Conservation (phyloP, 2,797 vertebrate species). For the Menidia menidia region DNA sequence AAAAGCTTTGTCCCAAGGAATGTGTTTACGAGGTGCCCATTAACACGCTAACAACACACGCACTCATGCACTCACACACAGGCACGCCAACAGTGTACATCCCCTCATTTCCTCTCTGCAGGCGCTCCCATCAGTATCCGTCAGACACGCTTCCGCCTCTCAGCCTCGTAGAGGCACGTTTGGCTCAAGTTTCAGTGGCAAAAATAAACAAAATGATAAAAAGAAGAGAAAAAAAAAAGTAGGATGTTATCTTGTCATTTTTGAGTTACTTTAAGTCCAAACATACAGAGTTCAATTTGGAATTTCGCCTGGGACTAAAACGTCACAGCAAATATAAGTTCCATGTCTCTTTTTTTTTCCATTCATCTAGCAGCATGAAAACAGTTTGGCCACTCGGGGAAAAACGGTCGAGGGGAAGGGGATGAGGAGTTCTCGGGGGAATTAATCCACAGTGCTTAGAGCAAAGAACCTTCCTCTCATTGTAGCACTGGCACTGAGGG, state of each 20-base stretch:
- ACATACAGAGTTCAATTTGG: conserved; percentile 96
- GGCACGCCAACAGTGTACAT: conserved; percentile 85
- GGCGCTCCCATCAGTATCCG: conserved; percentile 91
- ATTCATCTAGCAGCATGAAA: conserved; percentile 97
- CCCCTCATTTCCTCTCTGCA: conserved; percentile 87
- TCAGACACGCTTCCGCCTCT: conserved; percentile 90
- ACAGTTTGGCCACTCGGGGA: conserved; percentile 99
- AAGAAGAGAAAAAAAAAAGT: conserved; percentile 61
- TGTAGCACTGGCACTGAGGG: conserved; percentile 88
- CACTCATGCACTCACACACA: conserved; percentile 64
- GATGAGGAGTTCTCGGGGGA: conserved; percentile 64
- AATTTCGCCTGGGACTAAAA: conserved; percentile 99
- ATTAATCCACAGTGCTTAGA: conserved; percentile 84
- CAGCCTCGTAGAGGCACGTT: conserved; percentile 99
- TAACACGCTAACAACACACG: conserved; percentile 84
- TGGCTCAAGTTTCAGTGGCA: conserved; percentile 99
- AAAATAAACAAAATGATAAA: conserved; percentile 84
- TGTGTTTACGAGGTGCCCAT: conserved; percentile 94
- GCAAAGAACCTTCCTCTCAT: conserved; percentile 82
- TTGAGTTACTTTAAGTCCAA: conserved; percentile 85
- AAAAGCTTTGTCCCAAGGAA: conserved; percentile 96
- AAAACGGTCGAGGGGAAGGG: conserved; percentile 90
- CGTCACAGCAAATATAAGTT: conserved; percentile 97
- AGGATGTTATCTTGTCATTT: conserved; percentile 71
- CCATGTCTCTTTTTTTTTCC: conserved; percentile 68